Conservation (phyloP, 2,113 vertebrate species). For the Murina feae region DNA sequence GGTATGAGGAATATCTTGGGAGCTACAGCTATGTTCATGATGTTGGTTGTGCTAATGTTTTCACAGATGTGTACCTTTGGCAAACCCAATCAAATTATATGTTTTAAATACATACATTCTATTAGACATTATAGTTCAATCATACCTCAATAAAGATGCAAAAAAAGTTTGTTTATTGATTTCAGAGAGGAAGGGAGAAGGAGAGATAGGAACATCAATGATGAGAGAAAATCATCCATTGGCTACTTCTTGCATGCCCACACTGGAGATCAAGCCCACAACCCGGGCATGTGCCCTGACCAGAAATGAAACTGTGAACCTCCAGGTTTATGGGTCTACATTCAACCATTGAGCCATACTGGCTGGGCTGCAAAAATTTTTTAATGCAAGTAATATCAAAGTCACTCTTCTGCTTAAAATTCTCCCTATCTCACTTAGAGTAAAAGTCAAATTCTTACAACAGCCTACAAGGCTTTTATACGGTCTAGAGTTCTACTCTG, state of each 20-base stretch:
- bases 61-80: background rate
- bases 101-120: background rate
- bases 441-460: background rate
- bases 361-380: background rate
- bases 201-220: no score
- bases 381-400: constrained; percentile 1
- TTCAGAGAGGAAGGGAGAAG: no score
- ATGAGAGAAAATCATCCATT: no score
- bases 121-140: background rate
- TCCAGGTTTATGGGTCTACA: no score
- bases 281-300: no score
- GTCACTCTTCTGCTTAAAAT: background rate
- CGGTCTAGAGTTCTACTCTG: background rate
- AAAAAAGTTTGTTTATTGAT: background rate
- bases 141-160: background rate
- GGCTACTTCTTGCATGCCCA: no score
- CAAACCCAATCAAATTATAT: background rate
- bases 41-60: background rate
- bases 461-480: background rate
- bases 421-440: background rate
- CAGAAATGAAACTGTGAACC: no score
- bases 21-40: background rate
- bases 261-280: no score
- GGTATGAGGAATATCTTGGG: background rate
- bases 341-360: no score